phyloP scores from a whole-genome alignment of 2,797 vertebrate species.

The Taeniopygia guttata region DNA sequence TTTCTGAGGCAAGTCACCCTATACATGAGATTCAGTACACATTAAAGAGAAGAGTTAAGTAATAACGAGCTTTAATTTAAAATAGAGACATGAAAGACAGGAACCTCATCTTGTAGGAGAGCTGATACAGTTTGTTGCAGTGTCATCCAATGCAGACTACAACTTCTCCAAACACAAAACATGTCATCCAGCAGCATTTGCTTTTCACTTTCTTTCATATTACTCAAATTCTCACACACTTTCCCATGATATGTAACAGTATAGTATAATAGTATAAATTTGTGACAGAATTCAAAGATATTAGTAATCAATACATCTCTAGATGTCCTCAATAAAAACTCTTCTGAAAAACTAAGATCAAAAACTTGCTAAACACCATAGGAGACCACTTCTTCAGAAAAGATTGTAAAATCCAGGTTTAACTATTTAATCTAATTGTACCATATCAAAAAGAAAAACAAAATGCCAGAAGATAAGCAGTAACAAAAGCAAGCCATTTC shows the following conservation, averaged over 20 bases:
- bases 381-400: not conserved
- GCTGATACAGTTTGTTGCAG: not conserved
- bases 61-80: not conserved
- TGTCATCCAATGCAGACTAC: not conserved
- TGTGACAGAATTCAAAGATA: not conserved
- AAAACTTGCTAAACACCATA: not conserved
- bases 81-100: not conserved
- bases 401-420: not conserved
- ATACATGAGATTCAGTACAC: not conserved
- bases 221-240: not conserved
- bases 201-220: not conserved
- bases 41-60: not conserved
- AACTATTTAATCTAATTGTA: not conserved
- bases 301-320: not conserved
- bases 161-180: not conserved
- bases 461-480: not conserved
- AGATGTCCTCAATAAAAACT: not conserved
- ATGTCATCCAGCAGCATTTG: not conserved
- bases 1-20: not conserved
- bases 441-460: not conserved
- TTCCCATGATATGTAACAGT: not conserved
- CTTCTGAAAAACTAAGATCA: not conserved
- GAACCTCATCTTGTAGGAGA: not conserved
- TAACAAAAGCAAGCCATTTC: not conserved
- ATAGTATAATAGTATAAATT: not conserved